phyloP scores from a whole-genome alignment of 2,113 vertebrate species.

The Engystomops pustulosus region DNA sequence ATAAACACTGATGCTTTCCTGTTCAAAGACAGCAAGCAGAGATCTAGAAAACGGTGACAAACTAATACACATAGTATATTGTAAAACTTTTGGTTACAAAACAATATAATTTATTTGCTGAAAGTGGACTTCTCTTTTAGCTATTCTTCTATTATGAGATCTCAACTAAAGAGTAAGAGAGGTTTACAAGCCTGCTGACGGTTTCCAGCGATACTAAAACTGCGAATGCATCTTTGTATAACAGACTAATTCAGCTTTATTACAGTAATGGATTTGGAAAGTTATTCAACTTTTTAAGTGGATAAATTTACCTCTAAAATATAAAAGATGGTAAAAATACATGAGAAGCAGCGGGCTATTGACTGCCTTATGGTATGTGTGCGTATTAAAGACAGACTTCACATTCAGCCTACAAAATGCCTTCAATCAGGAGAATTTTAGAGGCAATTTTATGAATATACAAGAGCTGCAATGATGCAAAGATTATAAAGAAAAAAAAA shows the following conservation, averaged over 20 bases:
- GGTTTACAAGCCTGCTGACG: no score
- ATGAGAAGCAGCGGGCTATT: neutral
- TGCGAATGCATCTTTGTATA: no score
- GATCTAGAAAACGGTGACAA: no score
- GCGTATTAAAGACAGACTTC: neutral
- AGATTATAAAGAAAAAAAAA: conserved; percentile 4
- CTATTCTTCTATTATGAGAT: no score
- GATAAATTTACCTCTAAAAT: neutral
- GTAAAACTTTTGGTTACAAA: no score
- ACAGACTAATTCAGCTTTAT: neutral
- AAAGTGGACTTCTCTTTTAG: no score
- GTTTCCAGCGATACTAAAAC: no score
- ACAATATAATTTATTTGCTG: no score
- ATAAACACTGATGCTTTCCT: no score
- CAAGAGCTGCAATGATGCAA: conserved; percentile 21
- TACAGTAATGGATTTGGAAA: neutral
- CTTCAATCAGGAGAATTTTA: conserved; percentile 21
- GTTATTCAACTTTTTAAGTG: neutral
- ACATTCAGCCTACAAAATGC: neutral
- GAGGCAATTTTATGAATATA: neutral
- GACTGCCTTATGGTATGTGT: neutral
- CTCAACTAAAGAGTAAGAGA: no score
- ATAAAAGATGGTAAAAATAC: neutral
- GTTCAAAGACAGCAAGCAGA: no score
- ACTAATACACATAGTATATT: no score